phyloP scores from a whole-genome alignment of 2,888 invertebrate species.

The Meandrusa payeni region DNA sequence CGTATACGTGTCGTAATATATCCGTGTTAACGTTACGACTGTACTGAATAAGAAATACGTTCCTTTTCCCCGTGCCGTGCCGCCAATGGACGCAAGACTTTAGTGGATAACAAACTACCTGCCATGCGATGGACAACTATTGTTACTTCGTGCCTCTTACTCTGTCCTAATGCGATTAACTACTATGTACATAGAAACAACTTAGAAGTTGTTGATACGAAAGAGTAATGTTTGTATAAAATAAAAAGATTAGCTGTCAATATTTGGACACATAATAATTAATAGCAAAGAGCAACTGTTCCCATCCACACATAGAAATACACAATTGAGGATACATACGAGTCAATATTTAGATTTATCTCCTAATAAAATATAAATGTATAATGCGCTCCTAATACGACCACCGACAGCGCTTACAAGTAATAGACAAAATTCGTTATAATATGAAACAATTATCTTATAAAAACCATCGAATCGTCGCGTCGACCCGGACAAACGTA shows the following conservation, averaged over 20 bases:
- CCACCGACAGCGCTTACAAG: constrained; percentile 12
- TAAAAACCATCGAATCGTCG: not conserved
- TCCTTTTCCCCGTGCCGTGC: no score
- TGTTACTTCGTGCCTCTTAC: constrained; percentile 11
- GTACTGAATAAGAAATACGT: no score
- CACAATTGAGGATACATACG: constrained; percentile 21
- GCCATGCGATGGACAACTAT: no score
- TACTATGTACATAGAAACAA: constrained; percentile 38
- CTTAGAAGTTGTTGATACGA: constrained; percentile 21
- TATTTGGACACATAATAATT: constrained; percentile 10
- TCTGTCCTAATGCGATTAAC: constrained; percentile 18
- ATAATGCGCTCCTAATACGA: constrained; percentile 11
- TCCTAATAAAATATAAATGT: constrained; percentile 21
- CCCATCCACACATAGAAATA: constrained; percentile 21
- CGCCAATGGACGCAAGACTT: no score
- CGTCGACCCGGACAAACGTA: constrained; percentile 12
- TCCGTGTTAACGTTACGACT: no score
- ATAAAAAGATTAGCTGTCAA: constrained; percentile 19
- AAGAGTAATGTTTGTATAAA: constrained; percentile 21
- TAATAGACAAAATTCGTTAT: constrained; percentile 23
- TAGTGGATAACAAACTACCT: no score
- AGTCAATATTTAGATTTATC: constrained; percentile 17
- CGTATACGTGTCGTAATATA: no score
- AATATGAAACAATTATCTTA: constrained; percentile 24
- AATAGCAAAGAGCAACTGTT: constrained; percentile 19